A percentile compares a stretch with the other conserved stretches of the same genome.
Evolutionary conservation across 2,888 invertebrate species (phyloP).

Genomic region (Muschampia plurimacula): DNA sequence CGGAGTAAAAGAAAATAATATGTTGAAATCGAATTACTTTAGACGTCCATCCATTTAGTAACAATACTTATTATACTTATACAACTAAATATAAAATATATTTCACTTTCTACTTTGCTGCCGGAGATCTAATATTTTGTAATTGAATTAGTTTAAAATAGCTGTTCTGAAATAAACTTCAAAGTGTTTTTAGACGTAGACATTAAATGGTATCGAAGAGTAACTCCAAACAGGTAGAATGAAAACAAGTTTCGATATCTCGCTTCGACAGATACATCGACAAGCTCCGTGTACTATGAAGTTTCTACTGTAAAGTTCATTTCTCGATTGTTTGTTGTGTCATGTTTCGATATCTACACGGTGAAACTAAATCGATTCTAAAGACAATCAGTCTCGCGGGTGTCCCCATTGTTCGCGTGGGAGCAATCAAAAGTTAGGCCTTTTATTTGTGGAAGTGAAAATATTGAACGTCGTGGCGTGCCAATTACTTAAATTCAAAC

Average conservation of each 20-base stretch:
- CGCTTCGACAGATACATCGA: slow-evolving; percentile 26
- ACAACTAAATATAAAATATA: too few relatives aligned
- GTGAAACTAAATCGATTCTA: slow-evolving; percentile 75
- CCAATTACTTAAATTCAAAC: slow-evolving; percentile 27
- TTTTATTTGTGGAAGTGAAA: slow-evolving; percentile 61
- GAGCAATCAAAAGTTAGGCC: slow-evolving; percentile 61
- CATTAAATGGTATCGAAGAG: background rate
- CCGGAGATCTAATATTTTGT: too few relatives aligned
- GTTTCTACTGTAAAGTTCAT: slow-evolving; percentile 51
- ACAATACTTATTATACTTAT: too few relatives aligned
- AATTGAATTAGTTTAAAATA: too few relatives aligned
- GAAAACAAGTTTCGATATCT: slow-evolving; percentile 19
- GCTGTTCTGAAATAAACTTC: too few relatives aligned
- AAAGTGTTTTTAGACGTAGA: background rate
- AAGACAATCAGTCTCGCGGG: slow-evolving; percentile 71
- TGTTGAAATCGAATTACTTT: too few relatives aligned
- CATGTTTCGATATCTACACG: slow-evolving; percentile 52
- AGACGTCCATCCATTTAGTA: too few relatives aligned
- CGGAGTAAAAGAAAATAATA: too few relatives aligned
- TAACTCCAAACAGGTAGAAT: background rate
- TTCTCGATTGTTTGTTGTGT: slow-evolving; percentile 59
- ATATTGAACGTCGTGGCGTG: slow-evolving; percentile 25
- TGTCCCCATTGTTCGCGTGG: slow-evolving; percentile 77
- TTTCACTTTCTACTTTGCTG: too few relatives aligned
- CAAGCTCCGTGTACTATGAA: background rate